phyloP scores from a whole-genome alignment of 2,888 invertebrate genomes.

The Leptopterna dolabrata region DNA sequence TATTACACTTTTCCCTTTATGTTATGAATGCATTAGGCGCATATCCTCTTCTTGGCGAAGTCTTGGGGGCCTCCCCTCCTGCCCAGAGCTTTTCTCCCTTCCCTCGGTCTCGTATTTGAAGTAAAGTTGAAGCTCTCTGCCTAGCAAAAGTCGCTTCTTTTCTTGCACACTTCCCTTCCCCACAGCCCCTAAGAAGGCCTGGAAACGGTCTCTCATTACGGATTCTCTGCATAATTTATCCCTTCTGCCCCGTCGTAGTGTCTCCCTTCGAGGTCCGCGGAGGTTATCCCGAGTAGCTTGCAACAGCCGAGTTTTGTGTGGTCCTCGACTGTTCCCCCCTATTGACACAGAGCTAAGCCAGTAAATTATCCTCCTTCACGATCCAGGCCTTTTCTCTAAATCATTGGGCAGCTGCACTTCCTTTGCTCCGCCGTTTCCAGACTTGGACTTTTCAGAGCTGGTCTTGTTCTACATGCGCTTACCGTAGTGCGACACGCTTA shows the following conservation, averaged over 20 bases:
- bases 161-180: slow-evolving; percentile 20
- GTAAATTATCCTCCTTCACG: slow-evolving; percentile 52
- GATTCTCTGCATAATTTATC: slow-evolving; percentile 55
- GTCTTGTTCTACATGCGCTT: neutral
- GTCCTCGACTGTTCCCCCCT: slow-evolving; percentile 42
- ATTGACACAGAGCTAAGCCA: slow-evolving; percentile 48
- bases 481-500: neutral
- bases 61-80: neutral
- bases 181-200: neutral
- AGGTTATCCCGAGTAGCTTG: slow-evolving; percentile 33
- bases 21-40: slow-evolving; percentile 55
- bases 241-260: slow-evolving; percentile 4
- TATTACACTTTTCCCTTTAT: slow-evolving; percentile 53
- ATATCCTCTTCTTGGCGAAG: slow-evolving; percentile 20
- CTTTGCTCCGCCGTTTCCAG: neutral
- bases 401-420: slow-evolving; percentile 25
- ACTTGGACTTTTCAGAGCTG: neutral
- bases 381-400: slow-evolving; percentile 45
- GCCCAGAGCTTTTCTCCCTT: neutral
- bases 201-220: slow-evolving; percentile 54
- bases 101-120: neutral
- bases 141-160: slow-evolving; percentile 18
- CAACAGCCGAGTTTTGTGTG: slow-evolving; percentile 54
- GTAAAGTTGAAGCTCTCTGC: slow-evolving; percentile 20
- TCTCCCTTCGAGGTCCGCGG: slow-evolving; percentile 10